Base-by-base conservation (phyloP, 2,113 vertebrate species). In the Bostrychus sinensis region DNA sequence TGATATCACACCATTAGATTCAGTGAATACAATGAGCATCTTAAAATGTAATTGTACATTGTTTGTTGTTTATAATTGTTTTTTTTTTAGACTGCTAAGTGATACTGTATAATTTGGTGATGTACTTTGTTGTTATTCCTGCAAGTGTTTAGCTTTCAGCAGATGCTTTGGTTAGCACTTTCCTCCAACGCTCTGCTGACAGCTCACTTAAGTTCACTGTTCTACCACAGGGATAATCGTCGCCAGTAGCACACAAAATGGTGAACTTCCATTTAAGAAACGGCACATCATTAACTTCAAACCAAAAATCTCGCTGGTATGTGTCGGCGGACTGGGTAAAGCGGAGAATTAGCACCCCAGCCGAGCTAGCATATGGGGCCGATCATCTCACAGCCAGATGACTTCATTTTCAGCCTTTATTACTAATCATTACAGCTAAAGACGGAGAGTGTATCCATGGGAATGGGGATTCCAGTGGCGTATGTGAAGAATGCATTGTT, bases 321-420 rank as follows among this genome's bases (percentile, higher is more conserved):
- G 3, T 38, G 34, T 19, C 54, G 13, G 48, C 55, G 56, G 14
- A 60, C 42, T 5, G 34, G 53, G 17, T 57, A 20, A 62, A 71
- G n/a, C 57, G 58, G 20, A 42, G 45, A 53, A 62, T 30, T 17
- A 4, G 72, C 72, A 43, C 53, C 56, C 70, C 68, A 38, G 2
- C 72, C 14, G 72, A 69, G 69, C 45, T 25, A 5, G 51, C 80
- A 81, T 78, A 73, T 79, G 80, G 72, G 66, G 67, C 70, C 20
- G 48, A 75, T 86, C 70, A 66, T 73, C 75, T 77, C 80, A 6
- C 62, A 70, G 68, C 78, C 65, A 62, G 74, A 66, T 67, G 57
- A 82, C 67, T 78, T 65, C 32, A 70, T 75, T 80, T 73, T 69
- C 28, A 63, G 42, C 30, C 51, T 66, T 74, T 63, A 56, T 45